A percentile compares a stretch with the other conserved stretches of the same genome.
phyloP scores from a whole-genome alignment of 2,888 invertebrate species.

The Eupithecia dodoneata region DNA sequence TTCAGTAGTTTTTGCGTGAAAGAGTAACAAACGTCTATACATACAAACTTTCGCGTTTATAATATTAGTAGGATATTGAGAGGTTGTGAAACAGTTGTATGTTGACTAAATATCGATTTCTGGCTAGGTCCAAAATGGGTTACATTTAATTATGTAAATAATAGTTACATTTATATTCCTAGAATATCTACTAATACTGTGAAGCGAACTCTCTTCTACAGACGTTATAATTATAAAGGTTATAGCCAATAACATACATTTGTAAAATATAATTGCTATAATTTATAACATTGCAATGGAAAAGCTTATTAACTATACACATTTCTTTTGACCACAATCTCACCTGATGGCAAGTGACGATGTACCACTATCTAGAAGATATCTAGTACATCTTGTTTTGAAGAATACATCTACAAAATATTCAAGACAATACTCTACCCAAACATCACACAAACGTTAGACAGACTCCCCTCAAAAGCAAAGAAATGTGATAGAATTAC shows the following conservation, averaged over 20 bases:
- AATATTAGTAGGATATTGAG: neutral
- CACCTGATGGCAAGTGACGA: neutral
- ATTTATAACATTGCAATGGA: neutral
- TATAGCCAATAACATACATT: neutral
- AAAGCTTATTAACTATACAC: neutral
- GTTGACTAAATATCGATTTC: neutral
- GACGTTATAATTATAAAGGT: conserved; percentile 13
- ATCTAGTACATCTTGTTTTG: neutral
- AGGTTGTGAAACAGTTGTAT: neutral
- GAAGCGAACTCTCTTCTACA: conserved; percentile 23
- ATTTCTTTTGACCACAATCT: neutral
- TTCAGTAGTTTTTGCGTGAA: too few relatives aligned
- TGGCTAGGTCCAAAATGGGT: neutral
- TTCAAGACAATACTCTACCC: neutral
- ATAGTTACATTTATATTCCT: neutral
- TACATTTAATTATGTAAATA: neutral
- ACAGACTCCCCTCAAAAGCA: neutral
- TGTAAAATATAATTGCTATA: neutral
- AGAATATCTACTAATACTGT: neutral
- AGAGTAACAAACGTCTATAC: too few relatives aligned
- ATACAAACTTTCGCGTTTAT: too few relatives aligned
- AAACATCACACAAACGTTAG: neutral
- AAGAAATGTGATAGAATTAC: neutral
- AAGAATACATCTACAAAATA: neutral
- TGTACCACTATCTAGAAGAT: neutral